phyloP scores from a whole-genome alignment of 2,888 invertebrate genomes.

The Deladenus siricidicola region DNA sequence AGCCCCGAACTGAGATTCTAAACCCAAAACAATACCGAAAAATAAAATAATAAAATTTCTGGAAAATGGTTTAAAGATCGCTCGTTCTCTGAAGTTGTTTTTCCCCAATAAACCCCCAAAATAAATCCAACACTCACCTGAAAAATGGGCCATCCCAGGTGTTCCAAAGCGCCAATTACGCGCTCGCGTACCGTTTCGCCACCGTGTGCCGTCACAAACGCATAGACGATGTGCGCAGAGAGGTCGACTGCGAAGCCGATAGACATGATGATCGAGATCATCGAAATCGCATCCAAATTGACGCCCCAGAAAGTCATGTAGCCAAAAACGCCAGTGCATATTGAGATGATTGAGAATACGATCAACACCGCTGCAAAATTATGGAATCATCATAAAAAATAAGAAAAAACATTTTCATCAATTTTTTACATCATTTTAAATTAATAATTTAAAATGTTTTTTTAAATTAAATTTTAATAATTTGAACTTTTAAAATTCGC shows the following conservation, averaged over 20 bases:
- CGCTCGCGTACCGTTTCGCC: slow-evolving; percentile 64
- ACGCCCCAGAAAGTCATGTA: slow-evolving; percentile 91
- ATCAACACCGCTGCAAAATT: slow-evolving; percentile 84
- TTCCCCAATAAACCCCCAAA: background rate
- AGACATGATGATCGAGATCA: slow-evolving; percentile 94
- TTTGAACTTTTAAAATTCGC: too few species aligned
- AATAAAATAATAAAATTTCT: slow-evolving; percentile 1
- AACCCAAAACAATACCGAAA: too few species aligned
- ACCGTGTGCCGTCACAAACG: slow-evolving; percentile 81
- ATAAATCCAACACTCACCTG: slow-evolving; percentile 29
- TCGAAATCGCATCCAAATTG: slow-evolving; percentile 72
- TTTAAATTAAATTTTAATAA: too few species aligned
- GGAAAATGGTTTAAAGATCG: background rate
- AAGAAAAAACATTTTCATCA: too few species aligned
- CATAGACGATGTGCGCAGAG: slow-evolving; percentile 87
- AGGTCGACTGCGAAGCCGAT: slow-evolving; percentile 84
- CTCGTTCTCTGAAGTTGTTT: background rate
- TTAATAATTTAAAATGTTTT: too few species aligned
- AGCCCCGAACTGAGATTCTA: too few species aligned
- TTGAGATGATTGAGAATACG: slow-evolving; percentile 83
- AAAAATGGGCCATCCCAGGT: slow-evolving; percentile 78
- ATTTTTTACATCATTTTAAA: too few species aligned
- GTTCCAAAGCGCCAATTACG: slow-evolving; percentile 76
- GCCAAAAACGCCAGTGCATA: slow-evolving; percentile 83
- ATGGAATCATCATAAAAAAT: too few species aligned